A percentile compares a stretch with the other conserved stretches of the same genome.
Conservation (phyloP, 2,113 vertebrate genomes). For the Chamaetylas fuelleborni region DNA sequence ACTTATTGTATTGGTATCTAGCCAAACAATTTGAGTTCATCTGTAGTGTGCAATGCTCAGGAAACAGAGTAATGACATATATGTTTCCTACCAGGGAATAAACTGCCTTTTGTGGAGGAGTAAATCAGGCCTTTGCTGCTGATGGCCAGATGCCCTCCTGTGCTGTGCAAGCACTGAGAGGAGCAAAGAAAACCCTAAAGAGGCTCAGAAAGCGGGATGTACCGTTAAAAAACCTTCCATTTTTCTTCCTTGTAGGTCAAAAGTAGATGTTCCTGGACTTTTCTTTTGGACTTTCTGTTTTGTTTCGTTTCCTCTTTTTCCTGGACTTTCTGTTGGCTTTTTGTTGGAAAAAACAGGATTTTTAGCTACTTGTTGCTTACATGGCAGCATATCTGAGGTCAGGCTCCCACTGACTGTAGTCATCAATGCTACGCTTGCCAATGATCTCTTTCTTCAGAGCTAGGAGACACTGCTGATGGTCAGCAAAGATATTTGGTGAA, state of each 20-base stretch:
- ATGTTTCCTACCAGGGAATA: constrained; percentile 17
- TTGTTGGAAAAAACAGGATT: neutral
- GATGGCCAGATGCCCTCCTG: constrained; percentile 20
- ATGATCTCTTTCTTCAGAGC: neutral
- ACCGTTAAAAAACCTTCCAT: neutral
- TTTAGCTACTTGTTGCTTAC: neutral
- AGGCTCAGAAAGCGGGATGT: neutral
- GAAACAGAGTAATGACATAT: constrained; percentile 18
- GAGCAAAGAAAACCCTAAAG: constrained; percentile 9
- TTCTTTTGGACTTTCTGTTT: neutral
- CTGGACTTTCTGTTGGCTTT: neutral
- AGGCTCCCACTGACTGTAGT: neutral
- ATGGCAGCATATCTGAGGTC: neutral
- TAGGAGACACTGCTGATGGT: neutral
- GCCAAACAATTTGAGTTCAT: constrained; percentile 64
- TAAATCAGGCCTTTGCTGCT: neutral
- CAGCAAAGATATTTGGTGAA: neutral
- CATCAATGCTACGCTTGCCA: neutral
- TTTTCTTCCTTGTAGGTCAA: neutral
- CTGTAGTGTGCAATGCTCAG: neutral
- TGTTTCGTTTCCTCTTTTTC: neutral
- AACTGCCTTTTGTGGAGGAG: constrained; percentile 32
- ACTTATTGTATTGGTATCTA: constrained; percentile 66
- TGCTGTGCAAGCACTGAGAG: neutral
- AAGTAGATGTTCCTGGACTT: neutral